phyloP scores from a whole-genome alignment of 2,113 vertebrate species.

The Odontophorus gujanensis region DNA sequence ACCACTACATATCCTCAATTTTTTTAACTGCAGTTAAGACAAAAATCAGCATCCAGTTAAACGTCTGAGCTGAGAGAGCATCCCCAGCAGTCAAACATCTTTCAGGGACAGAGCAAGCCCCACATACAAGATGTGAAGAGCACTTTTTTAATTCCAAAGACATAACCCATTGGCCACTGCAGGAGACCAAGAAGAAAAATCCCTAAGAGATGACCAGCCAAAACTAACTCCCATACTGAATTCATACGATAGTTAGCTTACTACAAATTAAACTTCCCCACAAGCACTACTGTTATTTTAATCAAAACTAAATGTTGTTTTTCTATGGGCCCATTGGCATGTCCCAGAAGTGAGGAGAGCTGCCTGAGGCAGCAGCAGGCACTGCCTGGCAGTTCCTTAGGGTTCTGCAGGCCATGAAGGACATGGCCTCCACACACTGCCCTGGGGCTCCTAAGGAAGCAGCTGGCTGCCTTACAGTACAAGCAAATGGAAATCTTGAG shows the following conservation, averaged over 20 bases:
- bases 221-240: neutral
- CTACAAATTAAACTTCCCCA: neutral
- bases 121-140: neutral
- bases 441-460: neutral
- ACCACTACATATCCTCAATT: neutral
- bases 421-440: neutral
- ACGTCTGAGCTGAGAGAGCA: neutral
- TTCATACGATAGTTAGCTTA: neutral
- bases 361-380: neutral
- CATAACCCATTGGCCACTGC: neutral
- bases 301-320: neutral
- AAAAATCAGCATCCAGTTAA: neutral
- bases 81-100: neutral
- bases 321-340: neutral
- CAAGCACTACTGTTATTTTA: neutral
- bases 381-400: rapidly evolving
- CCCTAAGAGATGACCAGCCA: neutral
- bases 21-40: neutral
- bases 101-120: neutral
- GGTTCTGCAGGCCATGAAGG: too few relatives aligned
- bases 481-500: neutral
- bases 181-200: neutral
- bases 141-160: neutral
- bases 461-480: neutral
- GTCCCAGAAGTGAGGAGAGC: neutral